Percentiles rank a stretch among this genome's conserved stretches.
Conservation (phyloP, 2,113 vertebrate species). For the Panurus biarmicus region DNA sequence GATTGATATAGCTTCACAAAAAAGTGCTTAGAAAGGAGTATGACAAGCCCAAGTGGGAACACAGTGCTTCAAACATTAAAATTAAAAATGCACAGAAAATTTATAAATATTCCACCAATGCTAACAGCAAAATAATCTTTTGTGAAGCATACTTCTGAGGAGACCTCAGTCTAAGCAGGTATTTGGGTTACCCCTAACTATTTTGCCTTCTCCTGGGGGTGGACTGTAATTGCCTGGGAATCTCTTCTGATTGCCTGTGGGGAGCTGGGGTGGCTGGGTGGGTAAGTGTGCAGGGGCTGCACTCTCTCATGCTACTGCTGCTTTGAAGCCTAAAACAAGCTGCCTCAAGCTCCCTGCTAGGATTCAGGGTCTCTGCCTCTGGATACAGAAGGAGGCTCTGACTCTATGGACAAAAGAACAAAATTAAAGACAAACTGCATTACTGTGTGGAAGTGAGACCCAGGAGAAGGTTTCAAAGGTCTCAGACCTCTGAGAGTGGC, state of each 20-base stretch:
- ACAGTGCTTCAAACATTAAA: not conserved
- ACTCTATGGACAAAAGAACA: not conserved
- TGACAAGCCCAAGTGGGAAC: not conserved
- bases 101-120: not conserved
- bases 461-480: not conserved
- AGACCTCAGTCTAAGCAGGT: rapidly evolving
- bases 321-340: not conserved
- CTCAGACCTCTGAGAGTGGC: not conserved
- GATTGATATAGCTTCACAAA: not conserved
- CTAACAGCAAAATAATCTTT: not conserved
- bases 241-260: not conserved
- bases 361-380: not conserved
- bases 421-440: not conserved
- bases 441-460: not conserved
- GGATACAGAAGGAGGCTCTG: not conserved
- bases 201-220: not conserved
- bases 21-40: not conserved
- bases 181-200: not conserved
- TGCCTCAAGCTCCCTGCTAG: not conserved
- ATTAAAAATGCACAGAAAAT: not conserved
- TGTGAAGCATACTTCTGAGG: not conserved
- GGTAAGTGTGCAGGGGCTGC: not conserved
- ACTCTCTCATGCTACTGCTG: not conserved
- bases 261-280: not conserved
- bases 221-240: not conserved